A percentile compares a stretch with the other conserved stretches of the same genome.
Evolutionary conservation across 2,113 vertebrate species (phyloP).

Genomic region (Fulmarus glacialis): DNA sequence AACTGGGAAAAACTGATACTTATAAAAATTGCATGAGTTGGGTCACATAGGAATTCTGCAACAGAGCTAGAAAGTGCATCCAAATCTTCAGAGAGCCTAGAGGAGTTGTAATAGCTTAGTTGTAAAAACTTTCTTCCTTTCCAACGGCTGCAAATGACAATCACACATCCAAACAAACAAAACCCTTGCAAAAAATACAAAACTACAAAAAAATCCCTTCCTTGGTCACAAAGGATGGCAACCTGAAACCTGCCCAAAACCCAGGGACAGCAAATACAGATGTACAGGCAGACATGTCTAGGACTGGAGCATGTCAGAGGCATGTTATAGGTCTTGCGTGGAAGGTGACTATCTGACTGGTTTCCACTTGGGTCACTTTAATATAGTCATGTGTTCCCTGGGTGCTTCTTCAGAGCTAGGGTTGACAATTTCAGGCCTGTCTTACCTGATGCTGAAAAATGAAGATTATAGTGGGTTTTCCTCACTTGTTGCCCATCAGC

Average conservation of each 20-base stretch:
- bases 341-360: background rate
- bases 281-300: background rate
- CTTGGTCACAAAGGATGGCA: background rate
- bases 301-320: background rate
- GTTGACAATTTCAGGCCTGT: background rate
- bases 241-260: background rate
- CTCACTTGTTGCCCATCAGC: background rate
- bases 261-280: background rate
- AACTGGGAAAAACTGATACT: background rate
- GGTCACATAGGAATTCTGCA: background rate
- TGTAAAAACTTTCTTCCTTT: background rate
- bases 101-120: background rate
- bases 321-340: too few relatives aligned
- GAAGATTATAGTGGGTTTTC: background rate
- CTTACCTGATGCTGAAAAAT: background rate
- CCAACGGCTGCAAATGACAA: background rate
- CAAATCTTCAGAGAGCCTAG: conserved; percentile 4
- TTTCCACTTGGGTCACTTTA: background rate
- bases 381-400: fast-evolving
- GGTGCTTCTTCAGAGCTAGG: background rate
- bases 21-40: conserved; percentile 11
- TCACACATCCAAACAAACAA: background rate
- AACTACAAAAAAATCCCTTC: background rate
- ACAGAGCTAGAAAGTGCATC: background rate
- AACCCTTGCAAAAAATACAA: background rate